Evolutionary conservation across 2,888 invertebrate genomes (phyloP).

Genomic region (Ephialtes manifestator): DNA sequence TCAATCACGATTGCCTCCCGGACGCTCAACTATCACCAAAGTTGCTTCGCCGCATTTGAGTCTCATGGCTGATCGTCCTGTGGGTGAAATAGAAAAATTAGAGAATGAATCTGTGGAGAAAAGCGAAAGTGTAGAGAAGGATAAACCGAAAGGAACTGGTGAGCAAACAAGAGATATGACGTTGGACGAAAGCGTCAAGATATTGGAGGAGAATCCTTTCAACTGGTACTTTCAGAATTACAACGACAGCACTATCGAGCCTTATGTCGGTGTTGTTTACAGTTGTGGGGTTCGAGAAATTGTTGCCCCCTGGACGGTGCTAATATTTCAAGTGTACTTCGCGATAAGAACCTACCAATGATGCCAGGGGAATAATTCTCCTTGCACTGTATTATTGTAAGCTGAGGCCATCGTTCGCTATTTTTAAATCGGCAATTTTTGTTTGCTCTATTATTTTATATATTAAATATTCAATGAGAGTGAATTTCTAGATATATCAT

Average conservation of each 20-base stretch:
- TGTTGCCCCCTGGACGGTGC: slow-evolving; percentile 36
- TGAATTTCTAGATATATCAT: no score
- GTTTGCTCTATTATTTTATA: no score
- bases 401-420: background rate
- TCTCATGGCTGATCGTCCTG: slow-evolving; percentile 63
- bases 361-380: background rate
- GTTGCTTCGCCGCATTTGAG: slow-evolving; percentile 86
- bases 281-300: slow-evolving; percentile 6
- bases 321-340: slow-evolving; percentile 68
- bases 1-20: slow-evolving; percentile 84
- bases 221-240: slow-evolving; percentile 96
- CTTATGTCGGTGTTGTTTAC: slow-evolving; percentile 85
- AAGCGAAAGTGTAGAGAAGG: background rate
- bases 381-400: slow-evolving; percentile 8
- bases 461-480: no score
- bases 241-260: slow-evolving; percentile 89
- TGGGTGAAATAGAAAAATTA: slow-evolving; percentile 64
- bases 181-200: slow-evolving; percentile 85
- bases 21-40: slow-evolving; percentile 89
- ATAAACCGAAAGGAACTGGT: background rate
- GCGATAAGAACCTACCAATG: slow-evolving; percentile 39
- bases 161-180: slow-evolving; percentile 38
- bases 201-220: slow-evolving; percentile 88
- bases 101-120: slow-evolving; percentile 79
- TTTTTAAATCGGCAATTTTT: no score